Base-by-base conservation (phyloP, 2,113 vertebrate species). In the Bambusicola thoracicus region DNA sequence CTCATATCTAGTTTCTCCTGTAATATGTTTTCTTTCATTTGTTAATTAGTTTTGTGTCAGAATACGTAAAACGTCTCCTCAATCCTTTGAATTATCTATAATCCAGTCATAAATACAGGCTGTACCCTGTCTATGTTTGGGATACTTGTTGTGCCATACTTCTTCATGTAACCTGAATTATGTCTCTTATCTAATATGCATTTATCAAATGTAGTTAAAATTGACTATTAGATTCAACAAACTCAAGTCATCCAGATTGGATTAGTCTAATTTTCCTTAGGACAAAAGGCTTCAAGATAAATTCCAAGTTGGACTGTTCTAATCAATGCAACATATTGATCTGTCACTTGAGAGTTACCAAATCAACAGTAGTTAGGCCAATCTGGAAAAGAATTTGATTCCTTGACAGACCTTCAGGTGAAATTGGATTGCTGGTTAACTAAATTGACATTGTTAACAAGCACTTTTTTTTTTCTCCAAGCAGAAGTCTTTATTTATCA, bases 311-410 rank as follows among this genome's bases (percentile, higher is more conserved):
- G 56, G 43, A 32, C 65, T 38, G 11, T 89, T 94, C 56, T 27
- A 84, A 81, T 95, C 94, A 87, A 81, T 95, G 61, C 69, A 89
- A 13, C 6, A 6, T 93, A 92, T 92, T 94, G 93, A 95, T 94
- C 56, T 90, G 34, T 92, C 46, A 81, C 61, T 63, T 63, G 38
- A 24, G 61, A 63, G 38, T 40, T 63, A 62, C 59, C 24, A 17
- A 62, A 40, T 62, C 59, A 38, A 62, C 73, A 75, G 61, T 53
- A 90, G 77, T 78, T 93, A 94, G 59, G 86, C 61, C 81, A 91
- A 93, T 89, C 74, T 63, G 61, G 55, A 84, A 90, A 86, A 55
- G 25, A 84, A 81, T 91, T 77, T 81, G 55, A 81, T 89, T 92
- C 43, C 32, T 74, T 92, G 81, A 84, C 77, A 93, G 74, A 92